Base-by-base conservation (phyloP, 2,888 invertebrate genomes). In the Salpingus planirostris region DNA sequence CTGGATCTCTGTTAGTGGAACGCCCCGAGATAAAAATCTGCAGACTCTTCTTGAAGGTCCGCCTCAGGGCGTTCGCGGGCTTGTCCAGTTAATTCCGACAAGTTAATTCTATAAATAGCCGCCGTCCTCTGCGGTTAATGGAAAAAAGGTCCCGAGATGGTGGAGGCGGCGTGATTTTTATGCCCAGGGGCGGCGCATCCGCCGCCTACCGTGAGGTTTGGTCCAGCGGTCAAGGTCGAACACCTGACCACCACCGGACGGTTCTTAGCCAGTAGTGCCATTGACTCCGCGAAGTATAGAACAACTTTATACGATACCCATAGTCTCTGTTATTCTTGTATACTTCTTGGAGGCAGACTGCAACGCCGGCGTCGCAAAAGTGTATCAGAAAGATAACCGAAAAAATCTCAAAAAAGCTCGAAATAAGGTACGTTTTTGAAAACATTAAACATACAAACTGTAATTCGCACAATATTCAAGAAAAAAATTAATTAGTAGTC, bases 151-250 rank as follows among this genome's bases (percentile, higher is more conserved):
- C 12, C 8, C 13, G 6, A 15, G 31, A 28, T 29, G 15, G 38
- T 14, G 31, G 33, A 15, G 32, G 35, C 32, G 35, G 35, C 13
- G 31, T 12, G 11, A n/a, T n/a, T n/a, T n/a, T n/a, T n/a, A n/a
- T n/a, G n/a, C n/a, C n/a, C n/a, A n/a, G n/a, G 15, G 26, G 29
- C 13, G 28, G 24, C 29, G 8, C 8, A 15, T 28, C 29, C 13
- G 14, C 38, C 22, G 21, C 33, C 34, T 15, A 14, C 22, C 18
- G 28, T 12, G 18, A 31, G 25, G n/a, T n/a, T n/a, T 38, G 39
- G 36, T 33, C 32, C 36, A 40, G 35, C 35, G 40, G 40, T 40
- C 40, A 36, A 40, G 36, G 36, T 33, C 40, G 40, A 36, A 30
- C 40, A 40, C 40, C 33, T 40, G 35, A 36, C 36, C 33, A 36